Base-by-base conservation (phyloP, 2,888 invertebrate genomes). In the Coenonympha arcania region DNA sequence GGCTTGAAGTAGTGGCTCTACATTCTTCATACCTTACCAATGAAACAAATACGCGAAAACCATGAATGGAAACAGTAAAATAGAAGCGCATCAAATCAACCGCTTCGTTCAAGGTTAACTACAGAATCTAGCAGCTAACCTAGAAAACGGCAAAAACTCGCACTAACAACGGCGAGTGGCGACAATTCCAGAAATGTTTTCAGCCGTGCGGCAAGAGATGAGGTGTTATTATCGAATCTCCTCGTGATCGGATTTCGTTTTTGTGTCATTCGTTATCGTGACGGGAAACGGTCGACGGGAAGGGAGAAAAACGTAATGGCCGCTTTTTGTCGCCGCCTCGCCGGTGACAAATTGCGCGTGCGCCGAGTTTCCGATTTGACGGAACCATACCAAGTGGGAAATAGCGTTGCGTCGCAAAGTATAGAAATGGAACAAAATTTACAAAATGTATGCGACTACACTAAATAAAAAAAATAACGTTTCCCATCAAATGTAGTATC, bases 221-320 rank as follows among this genome's bases (percentile, higher is more conserved):
- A 52, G 42, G 48, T 48, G 52, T 48, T 50, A 55, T 57, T 59
- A 59, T 56, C 49, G 56, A 53, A 56, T 53, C 52, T 55, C 44
- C 50, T 37, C 44, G 48, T 47, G 56, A 53, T 52, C 54, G 53
- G 52, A 53, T 54, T 61, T 57, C 49, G 56, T 57, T 56, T 55
- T 57, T 59, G 52, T 52, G 50, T 41, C 52, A 48, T 56, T 51
- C 51, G 55, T 60, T 57, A 57, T 50, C 50, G 52, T 55, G 60
- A 61, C 59, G 59, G 60, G 61, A 60, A 59, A 52, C 50, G 52
- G 39, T 28, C 49, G 56, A 56, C 60, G 55, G 58, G 56, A 58
- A 60, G 60, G 55, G 53, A 58, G 58, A 58, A 56, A 55, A 60
- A 55, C 55, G 56, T 59, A 56, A 56, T 58, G 34, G 57, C 46